Evolutionary conservation across 2,797 vertebrate species (phyloP).

Genomic region (Falco peregrinus): DNA sequence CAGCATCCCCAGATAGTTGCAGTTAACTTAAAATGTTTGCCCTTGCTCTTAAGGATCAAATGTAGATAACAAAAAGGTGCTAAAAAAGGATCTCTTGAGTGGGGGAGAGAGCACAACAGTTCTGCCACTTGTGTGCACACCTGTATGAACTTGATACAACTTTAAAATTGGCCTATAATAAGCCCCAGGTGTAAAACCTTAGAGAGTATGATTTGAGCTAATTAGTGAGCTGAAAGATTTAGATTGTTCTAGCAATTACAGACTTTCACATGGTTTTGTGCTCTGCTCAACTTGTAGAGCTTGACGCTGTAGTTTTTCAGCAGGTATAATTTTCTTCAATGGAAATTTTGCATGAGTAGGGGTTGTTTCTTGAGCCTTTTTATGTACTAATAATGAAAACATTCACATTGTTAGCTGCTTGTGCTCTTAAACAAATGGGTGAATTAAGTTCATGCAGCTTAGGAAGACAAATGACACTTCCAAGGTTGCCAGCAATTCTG

Average conservation of each 20-base stretch:
- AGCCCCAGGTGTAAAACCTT: neutral
- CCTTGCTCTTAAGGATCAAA: neutral
- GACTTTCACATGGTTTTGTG: neutral
- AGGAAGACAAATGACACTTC: conserved; percentile 16
- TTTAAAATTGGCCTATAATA: neutral
- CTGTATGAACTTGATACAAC: neutral
- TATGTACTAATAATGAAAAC: neutral
- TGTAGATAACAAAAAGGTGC: neutral
- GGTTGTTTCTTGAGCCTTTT: neutral
- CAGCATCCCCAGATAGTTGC: neutral
- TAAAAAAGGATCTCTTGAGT: neutral
- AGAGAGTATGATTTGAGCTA: neutral
- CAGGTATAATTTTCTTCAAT: neutral
- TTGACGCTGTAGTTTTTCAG: neutral
- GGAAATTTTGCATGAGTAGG: neutral
- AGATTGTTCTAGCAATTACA: neutral
- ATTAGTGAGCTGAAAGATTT: neutral
- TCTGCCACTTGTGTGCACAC: neutral
- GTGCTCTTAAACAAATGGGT: conserved; percentile 21
- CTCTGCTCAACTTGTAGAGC: neutral
- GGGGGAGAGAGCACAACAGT: neutral
- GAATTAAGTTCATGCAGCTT: neutral
- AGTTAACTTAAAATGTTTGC: neutral
- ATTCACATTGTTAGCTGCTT: neutral
- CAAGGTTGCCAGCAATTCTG: conserved; percentile 28